Evolutionary conservation across 2,888 invertebrate species (phyloP).

Genomic region (Plemyria rubiginata): DNA sequence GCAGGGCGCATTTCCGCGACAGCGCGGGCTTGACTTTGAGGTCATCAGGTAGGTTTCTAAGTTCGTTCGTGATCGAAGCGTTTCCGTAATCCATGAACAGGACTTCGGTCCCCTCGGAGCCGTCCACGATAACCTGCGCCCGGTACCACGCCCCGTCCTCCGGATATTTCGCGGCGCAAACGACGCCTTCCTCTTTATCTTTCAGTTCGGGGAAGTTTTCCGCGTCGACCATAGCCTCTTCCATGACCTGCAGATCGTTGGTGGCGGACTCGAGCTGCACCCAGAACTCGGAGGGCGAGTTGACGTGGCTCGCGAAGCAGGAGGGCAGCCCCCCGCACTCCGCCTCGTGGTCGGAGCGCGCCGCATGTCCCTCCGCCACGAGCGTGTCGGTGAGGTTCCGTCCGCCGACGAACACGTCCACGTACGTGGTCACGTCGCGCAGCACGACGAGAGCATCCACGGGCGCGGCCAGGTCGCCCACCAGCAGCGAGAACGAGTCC

Average conservation of each 20-base stretch:
- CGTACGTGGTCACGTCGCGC: constrained; percentile 86
- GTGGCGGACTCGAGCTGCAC: constrained; percentile 89
- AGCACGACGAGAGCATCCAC: constrained; percentile 83
- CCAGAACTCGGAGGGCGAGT: constrained; percentile 91
- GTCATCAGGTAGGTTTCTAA: constrained; percentile 85
- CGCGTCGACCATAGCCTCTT: constrained; percentile 82
- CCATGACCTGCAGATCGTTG: constrained; percentile 84
- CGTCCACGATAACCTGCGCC: constrained; percentile 86
- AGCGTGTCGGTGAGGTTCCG: constrained; percentile 86
- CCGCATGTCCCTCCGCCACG: constrained; percentile 85
- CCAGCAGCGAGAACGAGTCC: constrained; percentile 80
- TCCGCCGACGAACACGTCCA: constrained; percentile 87
- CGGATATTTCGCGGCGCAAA: constrained; percentile 87
- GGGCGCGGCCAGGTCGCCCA: constrained; percentile 78
- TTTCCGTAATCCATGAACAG: constrained; percentile 89
- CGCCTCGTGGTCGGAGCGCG: constrained; percentile 79
- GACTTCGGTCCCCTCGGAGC: constrained; percentile 85
- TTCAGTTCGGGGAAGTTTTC: constrained; percentile 80
- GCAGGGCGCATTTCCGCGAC: constrained; percentile 86
- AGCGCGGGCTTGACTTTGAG: constrained; percentile 85
- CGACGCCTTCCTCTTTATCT: constrained; percentile 76
- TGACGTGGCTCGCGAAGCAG: constrained; percentile 90
- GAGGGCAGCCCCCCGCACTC: constrained; percentile 79
- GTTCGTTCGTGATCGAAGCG: constrained; percentile 82
- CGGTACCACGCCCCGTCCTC: constrained; percentile 88